Percentiles rank a stretch among this genome's conserved stretches.
phyloP scores from a whole-genome alignment of 2,888 invertebrate genomes.

The Cremastobaeus sp. region DNA sequence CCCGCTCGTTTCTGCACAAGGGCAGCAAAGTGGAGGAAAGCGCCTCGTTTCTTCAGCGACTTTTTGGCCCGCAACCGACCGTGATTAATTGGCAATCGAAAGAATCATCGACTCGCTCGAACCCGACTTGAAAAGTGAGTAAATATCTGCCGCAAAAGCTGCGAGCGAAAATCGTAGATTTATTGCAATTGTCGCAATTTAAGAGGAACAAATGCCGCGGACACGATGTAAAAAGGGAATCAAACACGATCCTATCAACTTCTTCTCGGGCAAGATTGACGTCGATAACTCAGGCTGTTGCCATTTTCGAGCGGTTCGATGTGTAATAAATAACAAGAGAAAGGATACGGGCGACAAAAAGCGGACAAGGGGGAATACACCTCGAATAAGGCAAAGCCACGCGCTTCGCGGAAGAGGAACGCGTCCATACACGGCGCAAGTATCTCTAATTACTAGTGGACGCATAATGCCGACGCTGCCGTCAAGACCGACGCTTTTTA shows the following conservation, averaged over 20 bases:
- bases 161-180: constrained; percentile 14
- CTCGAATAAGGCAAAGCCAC: constrained; percentile 51
- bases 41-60: no score
- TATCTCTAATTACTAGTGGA: constrained; percentile 51
- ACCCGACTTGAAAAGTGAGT: no score
- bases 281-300: constrained; percentile 41
- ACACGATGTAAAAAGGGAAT: constrained; percentile 20
- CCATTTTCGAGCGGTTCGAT: constrained; percentile 44
- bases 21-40: no score
- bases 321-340: constrained; percentile 43
- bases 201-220: constrained; percentile 21
- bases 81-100: no score
- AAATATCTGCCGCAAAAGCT: neutral
- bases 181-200: constrained; percentile 24
- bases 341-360: constrained; percentile 39
- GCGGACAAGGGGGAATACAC: constrained; percentile 2
- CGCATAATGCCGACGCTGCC: constrained; percentile 32
- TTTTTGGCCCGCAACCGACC: no score
- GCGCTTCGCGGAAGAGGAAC: constrained; percentile 50
- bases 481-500: constrained; percentile 47
- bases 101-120: no score
- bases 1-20: no score
- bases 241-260: neutral
- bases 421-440: constrained; percentile 46
- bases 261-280: constrained; percentile 28